Base-by-base conservation (phyloP, 2,888 invertebrate species). In the Lithophane socia region DNA sequence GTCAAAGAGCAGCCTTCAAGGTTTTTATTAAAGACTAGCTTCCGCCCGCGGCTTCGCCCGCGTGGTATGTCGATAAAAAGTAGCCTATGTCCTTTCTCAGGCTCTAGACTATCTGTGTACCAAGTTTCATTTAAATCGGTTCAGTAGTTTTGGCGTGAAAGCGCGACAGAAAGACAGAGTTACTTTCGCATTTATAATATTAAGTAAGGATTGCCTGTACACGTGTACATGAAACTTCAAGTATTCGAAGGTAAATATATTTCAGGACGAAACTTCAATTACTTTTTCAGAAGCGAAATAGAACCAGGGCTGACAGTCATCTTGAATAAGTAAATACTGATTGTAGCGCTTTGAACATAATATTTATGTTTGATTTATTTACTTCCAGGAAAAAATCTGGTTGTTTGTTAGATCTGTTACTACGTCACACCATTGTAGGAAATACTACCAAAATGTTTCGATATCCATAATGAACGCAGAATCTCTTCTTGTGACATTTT, bases 241-340 rank as follows among this genome's bases (percentile, higher is more conserved):
- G 13, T 29, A 29, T 61, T 54, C 5, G 13, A 54, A 42, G 64
- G 49, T 37, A 67, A 73, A 64, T 24, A 73, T 49, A 65, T 65
- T 78, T 78, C 16, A 21, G 44, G n/a, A 79, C 21, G 21, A 58
- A 64, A 24, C 44, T 58, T 79, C 64, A 68, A 73, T 68, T 60
- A 73, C 56, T 52, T 79, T 79, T 58, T 44, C 21, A 56, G 7
- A 7, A 52, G 16, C 21, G 58, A 44, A 58, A 52, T 69, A 65
- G 44, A 21, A 44, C 16, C 56, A 67, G 21, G 42, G 63, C 54
- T 63, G 47, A 18, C 21, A 63, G n/a, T 58, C 5, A 52, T 52
- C 18, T 77, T n/a, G 56, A 69, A 58, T 61, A 21, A 13, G 52
- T 52, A 61, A 76, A 73, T 73, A 73, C 12, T 52, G 49, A 18